These are phyloP conservation scores for Branchinecta lindahli DNA, from an alignment of 1,140 invertebrate genomes.

Conservation along the genomic window DNA sequence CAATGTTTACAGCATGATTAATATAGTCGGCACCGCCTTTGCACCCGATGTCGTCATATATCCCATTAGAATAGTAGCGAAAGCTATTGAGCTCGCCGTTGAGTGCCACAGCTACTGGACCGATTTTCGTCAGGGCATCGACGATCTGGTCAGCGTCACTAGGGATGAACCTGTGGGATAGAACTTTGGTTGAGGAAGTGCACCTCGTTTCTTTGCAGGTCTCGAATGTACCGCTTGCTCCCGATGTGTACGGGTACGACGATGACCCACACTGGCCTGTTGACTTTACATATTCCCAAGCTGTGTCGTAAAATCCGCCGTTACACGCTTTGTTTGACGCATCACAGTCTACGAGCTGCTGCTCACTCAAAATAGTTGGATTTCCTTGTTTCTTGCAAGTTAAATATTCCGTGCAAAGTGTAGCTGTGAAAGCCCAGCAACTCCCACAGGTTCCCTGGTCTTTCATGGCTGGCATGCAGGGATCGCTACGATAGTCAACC, in stretches of 20 bases:
- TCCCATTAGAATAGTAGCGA: constrained; percentile 22
- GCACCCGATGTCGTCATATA: constrained; percentile 26
- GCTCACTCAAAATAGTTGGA: constrained; percentile 32
- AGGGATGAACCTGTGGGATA: constrained; percentile 7
- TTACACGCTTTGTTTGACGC: constrained; percentile 44
- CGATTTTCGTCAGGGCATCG: constrained; percentile 30
- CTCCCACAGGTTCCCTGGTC: constrained; percentile 30
- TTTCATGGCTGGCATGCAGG: constrained; percentile 19
- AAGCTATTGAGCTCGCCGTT: constrained; percentile 33
- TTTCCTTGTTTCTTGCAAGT: constrained; percentile 20
- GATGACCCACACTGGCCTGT: background rate
- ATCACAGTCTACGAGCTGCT: constrained; percentile 47
- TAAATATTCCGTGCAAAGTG: constrained; percentile 22
- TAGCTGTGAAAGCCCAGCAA: constrained; percentile 31
- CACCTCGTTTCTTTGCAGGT: background rate
- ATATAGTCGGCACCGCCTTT: constrained; percentile 20
- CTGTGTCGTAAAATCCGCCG: constrained; percentile 37
- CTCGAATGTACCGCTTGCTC: background rate
- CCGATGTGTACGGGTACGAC: background rate
- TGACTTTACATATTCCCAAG: background rate
- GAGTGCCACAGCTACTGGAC: constrained; percentile 35
- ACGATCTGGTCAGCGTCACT: constrained; percentile 23
- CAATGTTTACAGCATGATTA: constrained; percentile 34
- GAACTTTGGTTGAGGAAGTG: background rate
- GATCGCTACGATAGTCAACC: constrained; percentile 9